Base-by-base conservation (phyloP, 1,140 invertebrate genomes). In the Pararge aegeria region DNA sequence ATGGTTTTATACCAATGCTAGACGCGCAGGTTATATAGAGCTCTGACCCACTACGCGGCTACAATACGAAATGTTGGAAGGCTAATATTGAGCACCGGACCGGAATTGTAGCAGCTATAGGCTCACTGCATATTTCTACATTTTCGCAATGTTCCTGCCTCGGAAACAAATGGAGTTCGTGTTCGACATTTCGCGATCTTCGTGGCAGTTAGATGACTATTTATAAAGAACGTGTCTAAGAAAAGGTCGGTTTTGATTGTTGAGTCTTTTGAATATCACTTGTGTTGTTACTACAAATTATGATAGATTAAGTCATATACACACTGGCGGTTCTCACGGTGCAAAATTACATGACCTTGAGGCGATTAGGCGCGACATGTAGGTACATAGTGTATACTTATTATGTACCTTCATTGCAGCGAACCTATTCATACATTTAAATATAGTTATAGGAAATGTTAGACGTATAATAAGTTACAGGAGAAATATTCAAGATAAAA, bases 171-270 rank as follows among this genome's bases (percentile, higher is more conserved):
- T 84, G 71, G 78, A 85, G 74, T 84, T 89, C 80, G 82, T 85
- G 80, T 87, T 82, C 79, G 83, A 85, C 83, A 89, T 87, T 87
- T 87, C 72, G 78, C 77, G 78, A 87, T 80, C 78, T 82, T 78
- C 65, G 77, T 56, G 56, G 82, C 73, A 81, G 75, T 83, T 80
- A 83, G 84, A 87, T 80, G 84, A 86, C 82, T 86, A 83, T 87
- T 87, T 89, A 87, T 84, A 87, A 85, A 83, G 78, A 87, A 87
- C 84, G 83, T 89, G 84, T 87, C 78, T 85, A 74, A 73, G 78
- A 81, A 89, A 89, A 89, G 84, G 87, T 89, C 84, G 83, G 61
- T 85, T 89, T 84, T 89, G 87, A 89, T 89, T 87, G 79, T 82
- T 73, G 79, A 82, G 80, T 82, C 78, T 85, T 89, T 89, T 89